Conservation (phyloP, 2,797 vertebrate species). For the Fratercula arctica region DNA sequence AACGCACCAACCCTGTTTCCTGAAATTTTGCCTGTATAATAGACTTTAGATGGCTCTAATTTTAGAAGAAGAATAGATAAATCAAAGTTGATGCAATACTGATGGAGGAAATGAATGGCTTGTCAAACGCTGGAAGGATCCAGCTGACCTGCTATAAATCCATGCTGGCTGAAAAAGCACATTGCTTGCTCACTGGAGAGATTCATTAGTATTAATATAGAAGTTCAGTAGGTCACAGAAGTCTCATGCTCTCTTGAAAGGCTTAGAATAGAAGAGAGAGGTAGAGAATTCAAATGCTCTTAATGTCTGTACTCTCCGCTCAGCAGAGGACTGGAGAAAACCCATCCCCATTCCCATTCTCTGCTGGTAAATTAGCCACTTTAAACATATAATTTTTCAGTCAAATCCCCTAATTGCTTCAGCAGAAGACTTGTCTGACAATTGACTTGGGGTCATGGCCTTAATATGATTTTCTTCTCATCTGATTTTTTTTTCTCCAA, state of each 20-base stretch:
- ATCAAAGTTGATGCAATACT: not conserved
- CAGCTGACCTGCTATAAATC: not conserved
- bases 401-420: not conserved
- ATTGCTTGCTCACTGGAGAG: not conserved
- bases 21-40: not conserved
- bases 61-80: not conserved
- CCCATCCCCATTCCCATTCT: not conserved
- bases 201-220: constrained; percentile 42
- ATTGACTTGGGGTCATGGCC: not conserved
- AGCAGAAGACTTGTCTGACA: not conserved
- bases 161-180: not conserved
- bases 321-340: not conserved
- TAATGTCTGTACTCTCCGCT: not conserved
- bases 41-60: not conserved
- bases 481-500: not conserved
- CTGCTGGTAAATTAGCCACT: not conserved
- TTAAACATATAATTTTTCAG: not conserved
- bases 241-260: constrained; percentile 12
- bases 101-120: not conserved
- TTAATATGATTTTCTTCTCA: constrained; percentile 3
- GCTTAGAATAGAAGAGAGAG: constrained; percentile 13
- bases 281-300: constrained; percentile 21
- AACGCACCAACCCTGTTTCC: not conserved
- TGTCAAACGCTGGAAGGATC: not conserved
- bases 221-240: constrained; percentile 53